phyloP scores from a whole-genome alignment of 2,113 vertebrate genomes.

The Hassar affinis region DNA sequence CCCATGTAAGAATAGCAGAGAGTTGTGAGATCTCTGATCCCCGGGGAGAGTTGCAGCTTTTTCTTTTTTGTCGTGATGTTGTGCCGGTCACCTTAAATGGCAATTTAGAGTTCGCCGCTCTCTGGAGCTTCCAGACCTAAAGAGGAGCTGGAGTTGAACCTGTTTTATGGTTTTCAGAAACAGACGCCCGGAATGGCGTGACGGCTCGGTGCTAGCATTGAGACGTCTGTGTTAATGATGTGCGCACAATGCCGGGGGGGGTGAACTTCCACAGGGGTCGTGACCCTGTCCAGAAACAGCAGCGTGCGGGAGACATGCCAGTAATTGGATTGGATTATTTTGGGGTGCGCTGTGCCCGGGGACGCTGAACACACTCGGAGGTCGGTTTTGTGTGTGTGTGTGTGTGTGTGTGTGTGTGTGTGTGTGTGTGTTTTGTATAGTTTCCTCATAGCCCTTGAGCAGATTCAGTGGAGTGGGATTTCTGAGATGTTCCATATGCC shows the following conservation, averaged over 20 bases:
- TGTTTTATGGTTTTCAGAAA: constrained; percentile 21
- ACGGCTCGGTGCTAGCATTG: constrained; percentile 2
- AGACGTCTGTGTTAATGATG: constrained; percentile 35
- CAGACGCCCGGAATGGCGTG: background rate
- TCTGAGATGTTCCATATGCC: background rate
- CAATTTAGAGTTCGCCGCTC: constrained; percentile 40
- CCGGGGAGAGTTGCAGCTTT: constrained; percentile 52
- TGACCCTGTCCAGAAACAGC: constrained; percentile 46
- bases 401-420: too few species aligned
- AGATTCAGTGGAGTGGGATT: background rate
- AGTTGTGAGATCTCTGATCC: constrained; percentile 53
- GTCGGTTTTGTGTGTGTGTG: constrained; percentile 34
- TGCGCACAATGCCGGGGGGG: constrained; percentile 38
- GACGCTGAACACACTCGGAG: constrained; percentile 27
- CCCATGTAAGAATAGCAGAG: constrained; percentile 74
- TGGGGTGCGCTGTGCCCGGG: constrained; percentile 40
- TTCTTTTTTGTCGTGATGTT: constrained; percentile 46
- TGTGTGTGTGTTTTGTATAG: background rate
- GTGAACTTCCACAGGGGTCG: constrained; percentile 43
- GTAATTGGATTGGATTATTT: constrained; percentile 66
- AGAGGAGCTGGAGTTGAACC: constrained; percentile 38
- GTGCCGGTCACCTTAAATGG: constrained; percentile 70
- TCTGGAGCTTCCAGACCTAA: constrained; percentile 22
- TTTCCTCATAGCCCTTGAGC: background rate
- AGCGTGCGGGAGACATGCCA: constrained; percentile 54